Evolutionary conservation across 2,888 invertebrate genomes (phyloP).

Genomic region (Congeria kusceri): DNA sequence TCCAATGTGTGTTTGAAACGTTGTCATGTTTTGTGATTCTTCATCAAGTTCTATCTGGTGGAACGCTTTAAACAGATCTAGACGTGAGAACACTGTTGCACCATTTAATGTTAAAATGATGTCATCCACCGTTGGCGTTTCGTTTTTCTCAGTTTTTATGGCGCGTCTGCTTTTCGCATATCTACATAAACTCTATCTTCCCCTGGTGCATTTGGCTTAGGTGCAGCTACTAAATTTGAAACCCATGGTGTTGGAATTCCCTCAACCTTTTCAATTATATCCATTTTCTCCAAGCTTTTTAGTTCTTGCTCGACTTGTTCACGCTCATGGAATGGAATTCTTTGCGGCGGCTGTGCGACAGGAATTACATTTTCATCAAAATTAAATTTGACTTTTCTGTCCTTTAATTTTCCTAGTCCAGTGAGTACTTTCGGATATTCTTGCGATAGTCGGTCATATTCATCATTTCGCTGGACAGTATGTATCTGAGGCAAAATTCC

Average conservation of each 20-base stretch:
- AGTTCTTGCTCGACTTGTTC: constrained; percentile 65
- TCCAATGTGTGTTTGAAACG: constrained; percentile 57
- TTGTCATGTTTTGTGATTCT: constrained; percentile 61
- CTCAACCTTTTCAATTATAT: no score
- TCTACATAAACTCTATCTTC: constrained; percentile 66
- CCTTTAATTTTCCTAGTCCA: constrained; percentile 44
- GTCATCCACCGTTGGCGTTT: constrained; percentile 61
- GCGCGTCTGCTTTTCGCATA: constrained; percentile 63
- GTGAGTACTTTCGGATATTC: constrained; percentile 18
- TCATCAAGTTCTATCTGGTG: constrained; percentile 64
- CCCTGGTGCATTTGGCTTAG: constrained; percentile 57
- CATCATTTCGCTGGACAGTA: neutral
- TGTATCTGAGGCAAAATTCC: constrained; percentile 12
- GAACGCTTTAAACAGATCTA: constrained; percentile 57
- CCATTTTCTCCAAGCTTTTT: constrained; percentile 58
- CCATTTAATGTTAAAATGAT: constrained; percentile 57
- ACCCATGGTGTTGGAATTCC: constrained; percentile 75
- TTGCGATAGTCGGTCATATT: constrained; percentile 1
- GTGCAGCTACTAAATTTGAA: constrained; percentile 64
- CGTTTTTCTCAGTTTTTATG: constrained; percentile 2
- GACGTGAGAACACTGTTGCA: constrained; percentile 56
- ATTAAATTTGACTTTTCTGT: constrained; percentile 48
- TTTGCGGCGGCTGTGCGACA: constrained; percentile 45
- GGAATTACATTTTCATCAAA: constrained; percentile 55
- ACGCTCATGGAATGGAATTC: constrained; percentile 65